These are phyloP conservation scores for Leptinotarsa haldemani DNA, from an alignment of 2,888 invertebrate species.

Conservation along the genomic window DNA sequence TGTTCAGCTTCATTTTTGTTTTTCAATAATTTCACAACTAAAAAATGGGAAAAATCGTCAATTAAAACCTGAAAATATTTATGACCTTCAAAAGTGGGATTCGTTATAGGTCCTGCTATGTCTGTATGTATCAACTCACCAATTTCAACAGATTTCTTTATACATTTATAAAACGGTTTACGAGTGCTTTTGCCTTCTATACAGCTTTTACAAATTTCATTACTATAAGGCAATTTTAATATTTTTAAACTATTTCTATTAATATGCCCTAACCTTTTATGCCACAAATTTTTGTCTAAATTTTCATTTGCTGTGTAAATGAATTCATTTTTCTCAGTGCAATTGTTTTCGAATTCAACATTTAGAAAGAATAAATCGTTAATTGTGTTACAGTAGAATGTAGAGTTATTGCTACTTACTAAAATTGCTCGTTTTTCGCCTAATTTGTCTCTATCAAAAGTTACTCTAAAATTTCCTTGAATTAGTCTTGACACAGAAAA, in stretches of 20 bases:
- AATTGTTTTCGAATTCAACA: too few relatives aligned
- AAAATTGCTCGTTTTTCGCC: too few relatives aligned
- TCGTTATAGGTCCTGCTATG: slow-evolving; percentile 39
- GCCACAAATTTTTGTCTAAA: not conserved
- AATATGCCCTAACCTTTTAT: slow-evolving; percentile 22
- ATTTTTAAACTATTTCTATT: slow-evolving; percentile 26
- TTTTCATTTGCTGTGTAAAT: too few relatives aligned
- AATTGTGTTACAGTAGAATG: too few relatives aligned
- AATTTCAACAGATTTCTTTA: slow-evolving; percentile 37
- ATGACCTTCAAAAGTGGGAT: slow-evolving; percentile 37
- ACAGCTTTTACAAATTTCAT: slow-evolving; percentile 19
- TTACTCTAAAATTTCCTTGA: slow-evolving; percentile 8
- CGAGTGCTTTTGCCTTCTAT: slow-evolving; percentile 19
- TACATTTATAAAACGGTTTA: slow-evolving; percentile 9
- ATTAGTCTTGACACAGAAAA: slow-evolving; percentile 17
- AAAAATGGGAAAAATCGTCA: slow-evolving; percentile 43
- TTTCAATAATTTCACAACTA: slow-evolving; percentile 23
- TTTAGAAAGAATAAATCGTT: too few relatives aligned
- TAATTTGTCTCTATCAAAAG: slow-evolving; percentile 2
- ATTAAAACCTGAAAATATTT: slow-evolving; percentile 43
- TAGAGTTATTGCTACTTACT: too few relatives aligned
- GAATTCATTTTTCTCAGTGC: too few relatives aligned
- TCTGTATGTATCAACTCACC: slow-evolving; percentile 45
- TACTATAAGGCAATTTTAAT: slow-evolving; percentile 16
- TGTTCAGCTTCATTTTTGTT: slow-evolving; percentile 37